Evolutionary conservation across 2,888 invertebrate genomes (phyloP).

Genomic region (Acrobasis repandana): DNA sequence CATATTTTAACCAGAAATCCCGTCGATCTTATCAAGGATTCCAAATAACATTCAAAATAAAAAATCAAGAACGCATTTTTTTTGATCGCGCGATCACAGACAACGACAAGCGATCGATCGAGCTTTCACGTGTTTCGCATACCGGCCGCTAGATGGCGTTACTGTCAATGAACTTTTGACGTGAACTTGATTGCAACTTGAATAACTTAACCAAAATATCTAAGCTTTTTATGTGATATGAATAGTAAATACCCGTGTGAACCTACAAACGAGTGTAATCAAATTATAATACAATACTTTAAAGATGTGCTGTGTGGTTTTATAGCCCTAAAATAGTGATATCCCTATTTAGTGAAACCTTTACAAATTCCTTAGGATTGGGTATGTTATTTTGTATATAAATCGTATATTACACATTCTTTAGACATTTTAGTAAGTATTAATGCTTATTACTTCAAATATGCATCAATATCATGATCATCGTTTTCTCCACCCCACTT

Average conservation of each 20-base stretch:
- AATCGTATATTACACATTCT: background rate
- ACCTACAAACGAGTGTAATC: conserved; percentile 49
- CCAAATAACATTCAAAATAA: background rate
- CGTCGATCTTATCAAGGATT: conserved; percentile 40
- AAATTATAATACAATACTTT: conserved; percentile 60
- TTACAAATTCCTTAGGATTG: conserved; percentile 44
- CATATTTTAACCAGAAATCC: conserved; percentile 58
- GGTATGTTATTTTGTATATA: conserved; percentile 43
- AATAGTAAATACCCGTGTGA: conserved; percentile 65
- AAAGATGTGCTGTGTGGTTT: conserved; percentile 51
- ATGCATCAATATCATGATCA: background rate
- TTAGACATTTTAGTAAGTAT: background rate
- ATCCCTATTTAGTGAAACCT: conserved; percentile 46
- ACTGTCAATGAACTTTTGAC: conserved; percentile 78
- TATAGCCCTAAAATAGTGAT: conserved; percentile 37
- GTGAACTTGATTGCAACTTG: conserved; percentile 78
- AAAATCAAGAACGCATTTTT: conserved; percentile 34
- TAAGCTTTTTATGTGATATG: conserved; percentile 72
- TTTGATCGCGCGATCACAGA: conserved; percentile 36
- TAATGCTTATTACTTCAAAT: background rate
- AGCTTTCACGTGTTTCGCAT: conserved; percentile 67
- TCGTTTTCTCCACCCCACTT: conserved; percentile 42
- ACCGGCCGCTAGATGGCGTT: conserved; percentile 66
- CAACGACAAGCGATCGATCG: conserved; percentile 60
- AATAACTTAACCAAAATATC: conserved; percentile 79